A percentile compares a stretch with the other conserved stretches of the same genome.
These are phyloP conservation scores for Thaumetopoea pityocampa DNA, from an alignment of 1,140 invertebrate species.

Conservation along the genomic window DNA sequence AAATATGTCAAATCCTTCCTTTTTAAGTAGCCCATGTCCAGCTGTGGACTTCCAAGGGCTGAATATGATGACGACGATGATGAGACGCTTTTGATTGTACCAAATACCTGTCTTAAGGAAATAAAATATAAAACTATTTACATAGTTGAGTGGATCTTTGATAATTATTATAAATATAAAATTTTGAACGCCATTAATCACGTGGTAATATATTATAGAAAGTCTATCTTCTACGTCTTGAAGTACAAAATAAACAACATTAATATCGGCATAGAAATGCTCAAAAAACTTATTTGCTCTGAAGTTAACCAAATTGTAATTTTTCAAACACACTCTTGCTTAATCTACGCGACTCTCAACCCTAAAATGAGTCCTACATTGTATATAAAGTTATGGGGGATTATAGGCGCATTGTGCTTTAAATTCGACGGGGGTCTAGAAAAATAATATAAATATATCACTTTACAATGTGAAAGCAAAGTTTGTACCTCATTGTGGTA, in stretches of 20 bases:
- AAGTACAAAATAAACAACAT: conserved; percentile 38
- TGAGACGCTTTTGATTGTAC: too few relatives aligned
- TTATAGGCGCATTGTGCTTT: conserved; percentile 40
- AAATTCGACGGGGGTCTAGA: conserved; percentile 34
- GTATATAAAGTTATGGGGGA: conserved; percentile 33
- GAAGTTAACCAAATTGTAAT: conserved; percentile 62
- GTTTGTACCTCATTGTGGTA: conserved; percentile 62
- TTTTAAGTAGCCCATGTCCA: too few relatives aligned
- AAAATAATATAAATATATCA: conserved; percentile 72
- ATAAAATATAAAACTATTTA: too few relatives aligned
- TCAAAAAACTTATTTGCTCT: conserved; percentile 28
- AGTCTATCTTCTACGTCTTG: conserved; percentile 4
- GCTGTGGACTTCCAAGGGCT: too few relatives aligned
- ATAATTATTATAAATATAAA: too few relatives aligned
- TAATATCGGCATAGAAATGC: conserved; percentile 32
- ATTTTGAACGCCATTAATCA: too few relatives aligned
- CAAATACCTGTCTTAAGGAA: too few relatives aligned
- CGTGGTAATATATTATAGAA: conserved; percentile 10
- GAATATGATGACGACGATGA: too few relatives aligned
- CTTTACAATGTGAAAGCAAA: conserved; percentile 58
- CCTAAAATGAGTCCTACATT: conserved; percentile 20
- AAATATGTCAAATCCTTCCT: too few relatives aligned
- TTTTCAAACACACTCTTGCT: conserved; percentile 42
- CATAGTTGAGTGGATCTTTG: too few relatives aligned
- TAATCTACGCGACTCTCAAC: conserved; percentile 15